Base-by-base conservation (phyloP, 2,797 vertebrate genomes). In the Ateles fusciceps region DNA sequence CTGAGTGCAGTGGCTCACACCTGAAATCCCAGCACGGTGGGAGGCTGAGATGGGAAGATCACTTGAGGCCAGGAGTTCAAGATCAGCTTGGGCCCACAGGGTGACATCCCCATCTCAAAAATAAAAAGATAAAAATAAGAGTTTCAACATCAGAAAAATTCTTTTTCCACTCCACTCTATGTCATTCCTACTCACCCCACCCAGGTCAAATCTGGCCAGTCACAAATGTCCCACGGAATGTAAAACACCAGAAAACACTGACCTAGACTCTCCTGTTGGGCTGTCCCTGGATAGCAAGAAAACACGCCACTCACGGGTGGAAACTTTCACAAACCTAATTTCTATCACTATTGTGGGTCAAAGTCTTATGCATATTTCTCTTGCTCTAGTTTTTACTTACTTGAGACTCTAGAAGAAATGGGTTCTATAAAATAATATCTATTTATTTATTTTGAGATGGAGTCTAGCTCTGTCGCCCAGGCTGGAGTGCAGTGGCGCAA, bases 261-360 rank as follows among this genome's bases (percentile, higher is more conserved):
- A 79, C 44, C 85, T 87, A 85, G 42, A 61, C 61, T 89, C 42
- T 95, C 52, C 86, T 72, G 42, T 22, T 85, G 42, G 85, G 78
- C 44, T 44, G 36, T 91, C 96, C 59, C 52, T 74, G 86, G 36
- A 93, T 24, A 78, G 76, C 26, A 5, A 94, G 48, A 46, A 75
- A 48, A 93, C 81, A 68, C 39, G 10, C 61, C 72, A 78, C 52
- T 19, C 72, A 61, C 17, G 59, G 81, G 17, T 76, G 61, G 55
- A 95, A 95, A 84, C 72, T 61, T 92, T 86, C 94, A 88, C 75
- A 92, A 91, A 96, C 95, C 88, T 95, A 94, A 95, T 87, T 97
- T 97, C 86, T 71, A 86, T 71, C 78, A 81, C 36, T 76, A 39
- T 74, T 84, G 71, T 83, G 96, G 94, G 76, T 96, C 96, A 95